These are phyloP conservation scores for Notocelia uddmanniana DNA, from an alignment of 2,888 invertebrate genomes.

Conservation along the genomic window DNA sequence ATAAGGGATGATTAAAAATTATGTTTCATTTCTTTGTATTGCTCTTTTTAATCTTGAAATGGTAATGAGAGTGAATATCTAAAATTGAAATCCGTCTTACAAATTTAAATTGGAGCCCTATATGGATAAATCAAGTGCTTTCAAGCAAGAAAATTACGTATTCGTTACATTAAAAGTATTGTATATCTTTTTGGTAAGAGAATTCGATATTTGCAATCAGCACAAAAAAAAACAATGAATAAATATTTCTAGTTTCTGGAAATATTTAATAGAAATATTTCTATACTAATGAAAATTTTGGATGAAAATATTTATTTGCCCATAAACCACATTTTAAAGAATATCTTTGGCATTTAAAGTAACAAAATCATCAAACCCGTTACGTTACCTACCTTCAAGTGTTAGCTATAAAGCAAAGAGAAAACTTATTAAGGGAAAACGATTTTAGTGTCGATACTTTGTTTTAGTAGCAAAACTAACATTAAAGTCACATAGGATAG, in stretches of 20 bases:
- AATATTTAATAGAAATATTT: no score
- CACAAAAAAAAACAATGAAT: neutral
- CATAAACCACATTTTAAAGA: no score
- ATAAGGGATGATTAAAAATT: neutral
- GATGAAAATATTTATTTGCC: no score
- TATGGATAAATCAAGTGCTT: no score
- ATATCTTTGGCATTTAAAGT: neutral
- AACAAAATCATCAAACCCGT: neutral
- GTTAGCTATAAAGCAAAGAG: neutral
- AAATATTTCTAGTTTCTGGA: no score
- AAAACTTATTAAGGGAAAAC: neutral
- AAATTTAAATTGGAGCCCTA: no score
- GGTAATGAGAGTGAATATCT: no score
- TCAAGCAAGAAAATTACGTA: no score
- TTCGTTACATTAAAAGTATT: no score
- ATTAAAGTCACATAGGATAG: neutral
- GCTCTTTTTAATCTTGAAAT: neutral
- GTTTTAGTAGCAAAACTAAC: constrained; percentile 3
- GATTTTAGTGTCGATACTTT: constrained; percentile 12
- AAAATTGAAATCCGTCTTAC: no score
- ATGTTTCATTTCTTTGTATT: neutral
- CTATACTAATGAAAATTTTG: no score
- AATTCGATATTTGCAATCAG: neutral
- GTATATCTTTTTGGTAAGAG: no score
- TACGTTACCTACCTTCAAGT: neutral